Base-by-base conservation (phyloP, 2,113 vertebrate species). In the Calyptommatus sinebrachiatus region DNA sequence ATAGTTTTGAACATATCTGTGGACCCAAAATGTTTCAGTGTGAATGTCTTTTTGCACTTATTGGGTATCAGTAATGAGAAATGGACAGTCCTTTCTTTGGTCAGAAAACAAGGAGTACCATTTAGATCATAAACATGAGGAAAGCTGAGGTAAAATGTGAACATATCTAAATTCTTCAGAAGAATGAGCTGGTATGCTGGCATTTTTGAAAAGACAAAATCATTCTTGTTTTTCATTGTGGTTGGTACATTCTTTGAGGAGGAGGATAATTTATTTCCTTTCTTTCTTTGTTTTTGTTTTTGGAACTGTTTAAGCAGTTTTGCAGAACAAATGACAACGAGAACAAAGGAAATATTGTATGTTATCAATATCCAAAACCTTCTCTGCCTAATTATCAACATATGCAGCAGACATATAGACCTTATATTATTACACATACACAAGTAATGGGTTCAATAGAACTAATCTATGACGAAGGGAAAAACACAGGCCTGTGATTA, bases 201-300 rank as follows among this genome's bases (percentile, higher is more conserved):
- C 69, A 74, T 88, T 88, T 92, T 86, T 86, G 83, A 80, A 77
- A 90, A 89, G 84, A 91, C 87, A 93, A 84, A 92, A 90, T 91
- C 86, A 88, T 85, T 82, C 90, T 91, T 91, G 90, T 92, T 86
- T 91, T 86, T 66, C 80, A 85, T 91, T 78, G 85, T 86, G 87
- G 90, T 86, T 82, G 62, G 72, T 1, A 7, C 89, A 92, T 92
- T 91, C 90, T 85, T 91, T 73, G 41, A 86, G 81, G 45, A 84
- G 87, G 84, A 80, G 88, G 89, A 87, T 86, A 89, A 87, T 76
- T 86, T 83, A 61, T 83, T 84, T 86, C 69, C 69, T 84, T 74
- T 41, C 70, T 71, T 60, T 41, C 53, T 57, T 57, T 66, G 82
- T 24, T 18, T 61, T 61, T 85, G 77, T 71, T 70, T 45, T 62